Conservation (phyloP, 2,113 vertebrate species). For the Henicopernis longicauda region DNA sequence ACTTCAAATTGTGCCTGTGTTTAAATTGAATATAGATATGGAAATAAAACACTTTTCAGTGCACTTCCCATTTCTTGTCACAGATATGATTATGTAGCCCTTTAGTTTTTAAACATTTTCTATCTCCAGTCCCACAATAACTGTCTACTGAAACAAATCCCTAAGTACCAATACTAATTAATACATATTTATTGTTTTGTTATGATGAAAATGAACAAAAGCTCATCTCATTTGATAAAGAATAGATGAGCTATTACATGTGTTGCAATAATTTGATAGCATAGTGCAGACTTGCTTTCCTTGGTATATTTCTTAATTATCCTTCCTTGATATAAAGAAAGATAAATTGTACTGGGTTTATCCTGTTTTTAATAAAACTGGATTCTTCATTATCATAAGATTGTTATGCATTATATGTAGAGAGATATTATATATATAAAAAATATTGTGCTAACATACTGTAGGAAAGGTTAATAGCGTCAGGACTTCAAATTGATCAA, state of each 20-base stretch:
- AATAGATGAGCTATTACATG: neutral
- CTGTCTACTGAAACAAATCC: neutral
- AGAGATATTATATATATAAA: neutral
- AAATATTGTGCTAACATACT: neutral
- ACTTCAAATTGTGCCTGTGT: neutral
- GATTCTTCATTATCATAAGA: neutral
- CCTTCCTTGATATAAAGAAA: slow-evolving; percentile 29
- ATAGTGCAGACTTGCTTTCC: neutral
- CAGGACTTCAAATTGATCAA: neutral
- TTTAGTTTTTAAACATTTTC: neutral
- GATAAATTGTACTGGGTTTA: slow-evolving; percentile 19
- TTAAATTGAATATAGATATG: neutral
- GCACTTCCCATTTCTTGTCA: neutral
- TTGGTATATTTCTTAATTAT: slow-evolving; percentile 40
- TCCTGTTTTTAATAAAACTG: neutral
- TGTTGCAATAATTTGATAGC: slow-evolving; percentile 34
- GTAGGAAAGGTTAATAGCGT: neutral
- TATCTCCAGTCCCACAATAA: neutral
- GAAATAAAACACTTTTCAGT: neutral
- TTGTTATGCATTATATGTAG: neutral
- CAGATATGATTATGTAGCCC: neutral
- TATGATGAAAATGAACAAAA: neutral
- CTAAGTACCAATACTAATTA: neutral
- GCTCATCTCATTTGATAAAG: neutral
- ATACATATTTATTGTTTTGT: neutral